Conservation (phyloP, 2,888 invertebrate species). For the Aporophyla lueneburgensis region DNA sequence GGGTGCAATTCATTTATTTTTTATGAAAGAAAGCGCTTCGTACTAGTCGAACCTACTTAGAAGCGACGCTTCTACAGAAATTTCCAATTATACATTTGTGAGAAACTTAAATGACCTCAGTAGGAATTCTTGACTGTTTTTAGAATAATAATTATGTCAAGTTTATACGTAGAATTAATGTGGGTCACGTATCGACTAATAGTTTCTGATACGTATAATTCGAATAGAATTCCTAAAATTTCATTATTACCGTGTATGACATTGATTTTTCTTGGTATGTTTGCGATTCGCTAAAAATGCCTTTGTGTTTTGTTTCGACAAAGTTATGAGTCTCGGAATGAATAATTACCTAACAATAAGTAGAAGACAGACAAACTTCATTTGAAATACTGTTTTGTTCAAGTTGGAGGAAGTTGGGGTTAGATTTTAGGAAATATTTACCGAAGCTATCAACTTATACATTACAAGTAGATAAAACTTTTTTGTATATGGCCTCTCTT, state of each 20-base stretch:
- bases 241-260: not conserved
- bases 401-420: not conserved
- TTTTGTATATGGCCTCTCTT: no score
- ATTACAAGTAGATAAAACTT: not conserved
- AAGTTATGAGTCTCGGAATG: not conserved
- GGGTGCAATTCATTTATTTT: constrained; percentile 68
- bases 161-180: constrained; percentile 17
- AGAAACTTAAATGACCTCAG: constrained; percentile 44
- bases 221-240: constrained; percentile 25
- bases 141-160: constrained; percentile 33
- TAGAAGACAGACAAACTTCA: no score
- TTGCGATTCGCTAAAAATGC: constrained; percentile 7
- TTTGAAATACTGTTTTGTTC: not conserved
- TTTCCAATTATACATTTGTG: constrained; percentile 53
- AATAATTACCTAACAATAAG: no score
- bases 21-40: constrained; percentile 68
- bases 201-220: constrained; percentile 25
- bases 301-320: constrained; percentile 2
- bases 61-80: constrained; percentile 56
- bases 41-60: constrained; percentile 39
- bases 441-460: not conserved
- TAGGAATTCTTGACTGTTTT: constrained; percentile 43
- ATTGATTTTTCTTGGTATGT: constrained; percentile 37
- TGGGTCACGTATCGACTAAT: constrained; percentile 11
- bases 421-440: not conserved